Evolutionary conservation across 2,797 vertebrate genomes (phyloP), one percentile per base, ranked within the genome.

Genomic region (Hippocampus kuda): DNA sequence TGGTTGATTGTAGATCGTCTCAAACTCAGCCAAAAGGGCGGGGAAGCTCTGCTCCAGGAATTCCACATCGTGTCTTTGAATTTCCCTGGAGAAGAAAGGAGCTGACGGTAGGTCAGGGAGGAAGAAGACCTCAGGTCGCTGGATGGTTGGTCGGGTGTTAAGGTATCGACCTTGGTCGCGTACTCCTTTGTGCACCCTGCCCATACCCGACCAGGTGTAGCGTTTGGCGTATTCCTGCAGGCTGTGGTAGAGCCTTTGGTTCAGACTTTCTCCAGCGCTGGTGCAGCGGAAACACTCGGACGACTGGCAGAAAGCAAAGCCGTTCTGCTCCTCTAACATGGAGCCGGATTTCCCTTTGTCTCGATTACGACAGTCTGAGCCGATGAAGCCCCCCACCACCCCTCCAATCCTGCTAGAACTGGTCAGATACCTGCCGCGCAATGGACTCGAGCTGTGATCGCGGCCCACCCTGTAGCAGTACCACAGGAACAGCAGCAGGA

Each of bases 181-280:
- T 71, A 98, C 93, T 46, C 94, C 97, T 83, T 99, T 99, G 82
- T 98, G 94, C 83, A 99, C 95, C 66, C 97, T 91, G 76, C 96
- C 96, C 96, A 99, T 98, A 75, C 97, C 97, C 0, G 97, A 93
- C 97, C 97, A 99, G 66, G 97, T 98, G 90, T 98, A 98, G 74
- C 96, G 94, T 85, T 98, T 99, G 89, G 97, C 97, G 0, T 99
- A 99, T 63, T 98, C 96, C 91, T 99, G 96, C 80, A 98, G 89
- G 85, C 94, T 96, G 90, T 94, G 95, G 84, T 99, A 98, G 30
- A 98, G 95, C 74, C 93, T 92, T 91, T 96, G 95, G 90, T 98
- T 96, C 78, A 96, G 92, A 18, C 94, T 94, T 16, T 94, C 94
- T 0, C 91, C 90, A 1, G 91, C 92, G 6, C 87, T 88, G 2